Conservation (phyloP, 1,140 invertebrate species). For the Micrasema longulum region DNA sequence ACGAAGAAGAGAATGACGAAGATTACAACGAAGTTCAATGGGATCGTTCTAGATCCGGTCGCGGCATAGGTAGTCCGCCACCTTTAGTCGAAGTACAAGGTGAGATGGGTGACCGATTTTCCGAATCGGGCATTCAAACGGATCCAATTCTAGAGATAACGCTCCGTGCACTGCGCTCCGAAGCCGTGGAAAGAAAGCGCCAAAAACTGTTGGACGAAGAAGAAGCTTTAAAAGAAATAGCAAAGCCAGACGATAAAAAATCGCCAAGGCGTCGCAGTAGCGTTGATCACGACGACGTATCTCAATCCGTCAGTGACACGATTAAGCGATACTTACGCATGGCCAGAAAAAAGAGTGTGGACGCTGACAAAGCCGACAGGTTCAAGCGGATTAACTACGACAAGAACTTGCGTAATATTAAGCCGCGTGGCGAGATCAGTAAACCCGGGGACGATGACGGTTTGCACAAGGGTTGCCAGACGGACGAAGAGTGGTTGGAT, state of each 20-base stretch:
- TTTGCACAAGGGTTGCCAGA: conserved; percentile 79
- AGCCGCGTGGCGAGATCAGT: conserved; percentile 80
- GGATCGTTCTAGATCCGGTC: conserved; percentile 54
- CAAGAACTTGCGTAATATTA: conserved; percentile 84
- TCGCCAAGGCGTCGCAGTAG: conserved; percentile 74
- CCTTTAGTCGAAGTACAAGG: conserved; percentile 76
- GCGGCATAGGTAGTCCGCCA: conserved; percentile 69
- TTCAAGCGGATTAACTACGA: conserved; percentile 92
- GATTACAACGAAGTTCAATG: conserved; percentile 57
- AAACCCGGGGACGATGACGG: conserved; percentile 80
- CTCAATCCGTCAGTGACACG: conserved; percentile 86
- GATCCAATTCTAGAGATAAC: conserved; percentile 69
- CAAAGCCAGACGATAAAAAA: conserved; percentile 56
- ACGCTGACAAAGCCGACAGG: conserved; percentile 81
- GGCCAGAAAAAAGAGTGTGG: conserved; percentile 86
- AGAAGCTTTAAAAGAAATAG: conserved; percentile 56
- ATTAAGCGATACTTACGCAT: conserved; percentile 86
- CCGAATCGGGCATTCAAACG: conserved; percentile 73
- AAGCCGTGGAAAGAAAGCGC: conserved; percentile 59
- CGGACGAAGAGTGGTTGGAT: conserved; percentile 78
- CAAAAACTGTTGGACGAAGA: conserved; percentile 59
- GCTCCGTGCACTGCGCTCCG: conserved; percentile 65
- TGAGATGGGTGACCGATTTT: conserved; percentile 68
- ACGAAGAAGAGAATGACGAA: conserved; percentile 59
- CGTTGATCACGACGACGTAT: conserved; percentile 85